Evolutionary conservation across 2,888 invertebrate genomes (phyloP), one percentile per base, ranked within the genome.

Genomic region (Morpho achilles): DNA sequence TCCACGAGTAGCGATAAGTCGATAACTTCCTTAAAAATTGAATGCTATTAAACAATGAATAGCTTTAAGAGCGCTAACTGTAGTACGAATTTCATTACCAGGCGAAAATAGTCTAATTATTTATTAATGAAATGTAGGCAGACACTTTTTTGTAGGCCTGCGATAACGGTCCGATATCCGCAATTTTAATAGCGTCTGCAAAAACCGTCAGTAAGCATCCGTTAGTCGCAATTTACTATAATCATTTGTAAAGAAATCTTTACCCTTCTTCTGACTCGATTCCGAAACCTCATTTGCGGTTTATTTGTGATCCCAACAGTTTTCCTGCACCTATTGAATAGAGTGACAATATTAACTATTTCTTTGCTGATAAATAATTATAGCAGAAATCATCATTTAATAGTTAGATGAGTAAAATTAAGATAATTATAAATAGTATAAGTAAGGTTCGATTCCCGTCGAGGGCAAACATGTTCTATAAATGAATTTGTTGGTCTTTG

Each of bases 201-300:
- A 80, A 79, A 81, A 81, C 74, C 70, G 67, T 67, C 69, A 64
- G 68, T 68, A 67, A 69, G 70, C 72, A 75, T 76, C 81, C 84
- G 82, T 84, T 84, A 83, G 69, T 68, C 62, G 79, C 85, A 88
- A 87, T 85, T 85, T 84, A 75, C 73, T 64, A 77, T 83, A 84
- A 87, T 85, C 77, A 82, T 76, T 80, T 76, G 76, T 77, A 82
- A 84, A 84, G 82, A 84, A 83, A 82, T 73, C 73, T 73, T 73
- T 69, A 76, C 78, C 52, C 54, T 59, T 62, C 75, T 73, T 72
- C 75, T 65, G 66, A 76, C 77, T 76, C 77, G 77, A 80, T 78
- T 81, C 75, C 69, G 72, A 23, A 81, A 80, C 77, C 82, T 82
- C 81, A 83, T 87, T 87, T 86, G 87, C 77, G 87, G 88, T 84